phyloP scores from a whole-genome alignment of 1,140 invertebrate species.

The Lutraria rhynchaena region DNA sequence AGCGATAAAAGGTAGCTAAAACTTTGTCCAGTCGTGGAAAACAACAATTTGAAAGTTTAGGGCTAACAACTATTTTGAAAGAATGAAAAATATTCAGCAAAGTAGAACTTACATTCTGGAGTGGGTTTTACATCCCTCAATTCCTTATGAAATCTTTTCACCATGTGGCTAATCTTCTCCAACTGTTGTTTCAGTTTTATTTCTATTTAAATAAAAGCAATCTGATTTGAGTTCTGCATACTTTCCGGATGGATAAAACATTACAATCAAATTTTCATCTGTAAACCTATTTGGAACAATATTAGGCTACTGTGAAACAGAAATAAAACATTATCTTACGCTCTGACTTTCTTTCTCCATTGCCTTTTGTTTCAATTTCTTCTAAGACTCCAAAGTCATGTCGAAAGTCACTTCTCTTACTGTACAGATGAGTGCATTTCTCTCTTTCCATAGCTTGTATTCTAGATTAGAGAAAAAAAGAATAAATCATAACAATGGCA shows the following conservation, averaged over 20 bases:
- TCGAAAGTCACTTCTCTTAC: slow-evolving; percentile 76
- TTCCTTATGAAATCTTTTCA: slow-evolving; percentile 78
- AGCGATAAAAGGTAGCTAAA: too few species aligned
- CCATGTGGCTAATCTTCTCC: slow-evolving; percentile 78
- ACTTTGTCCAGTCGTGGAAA: too few species aligned
- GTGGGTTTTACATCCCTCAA: slow-evolving; percentile 78
- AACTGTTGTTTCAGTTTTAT: slow-evolving; percentile 75
- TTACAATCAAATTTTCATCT: too few species aligned
- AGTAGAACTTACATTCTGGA: slow-evolving; percentile 76
- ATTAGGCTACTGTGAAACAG: too few species aligned
- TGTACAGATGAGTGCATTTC: slow-evolving; percentile 77
- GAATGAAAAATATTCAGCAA: too few species aligned
- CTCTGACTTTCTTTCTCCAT: slow-evolving; percentile 73
- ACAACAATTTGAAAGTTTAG: too few species aligned
- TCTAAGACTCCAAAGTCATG: slow-evolving; percentile 73
- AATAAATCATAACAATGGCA: too few species aligned
- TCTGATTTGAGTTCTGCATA: too few species aligned
- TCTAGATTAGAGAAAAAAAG: too few species aligned
- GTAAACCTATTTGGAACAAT: too few species aligned
- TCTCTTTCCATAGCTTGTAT: slow-evolving; percentile 77
- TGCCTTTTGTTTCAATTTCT: slow-evolving; percentile 72
- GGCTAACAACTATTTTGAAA: too few species aligned
- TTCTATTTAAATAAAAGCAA: slow-evolving; percentile 69
- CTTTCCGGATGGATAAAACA: too few species aligned
- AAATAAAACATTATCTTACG: slow-evolving; percentile 59